phyloP scores from a whole-genome alignment of 1,140 invertebrate species.

The Tetramorium parvispinum region DNA sequence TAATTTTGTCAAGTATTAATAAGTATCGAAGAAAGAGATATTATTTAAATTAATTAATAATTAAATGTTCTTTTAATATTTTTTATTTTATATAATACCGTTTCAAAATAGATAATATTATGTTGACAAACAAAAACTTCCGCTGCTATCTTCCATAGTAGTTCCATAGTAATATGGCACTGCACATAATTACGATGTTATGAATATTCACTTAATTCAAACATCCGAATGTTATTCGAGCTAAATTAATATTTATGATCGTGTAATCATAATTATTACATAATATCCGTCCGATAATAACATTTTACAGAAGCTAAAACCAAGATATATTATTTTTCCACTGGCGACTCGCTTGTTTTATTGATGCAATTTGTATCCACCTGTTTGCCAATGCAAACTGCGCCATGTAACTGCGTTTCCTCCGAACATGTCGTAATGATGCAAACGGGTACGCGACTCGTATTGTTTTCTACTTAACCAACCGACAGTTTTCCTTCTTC shows the following conservation, averaged over 20 bases:
- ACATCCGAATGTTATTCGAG: not conserved
- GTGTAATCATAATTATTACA: not conserved
- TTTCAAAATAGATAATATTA: not conserved
- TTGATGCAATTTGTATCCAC: conserved; percentile 12
- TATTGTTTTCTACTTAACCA: not conserved
- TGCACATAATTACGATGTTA: conserved; percentile 2
- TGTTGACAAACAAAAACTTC: not conserved
- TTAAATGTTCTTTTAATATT: not conserved
- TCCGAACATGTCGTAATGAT: not conserved
- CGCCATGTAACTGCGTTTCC: not conserved
- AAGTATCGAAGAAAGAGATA: not conserved
- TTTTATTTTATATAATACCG: not conserved
- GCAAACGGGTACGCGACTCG: not conserved
- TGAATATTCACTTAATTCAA: conserved; percentile 13
- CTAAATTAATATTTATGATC: conserved; percentile 31
- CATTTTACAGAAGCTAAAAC: not conserved
- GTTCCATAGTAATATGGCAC: not conserved
- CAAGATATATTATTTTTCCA: not conserved
- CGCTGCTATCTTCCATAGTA: not conserved
- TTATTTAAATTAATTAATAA: not conserved
- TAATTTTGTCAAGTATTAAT: not conserved
- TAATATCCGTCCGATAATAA: not conserved
- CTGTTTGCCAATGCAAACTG: not conserved
- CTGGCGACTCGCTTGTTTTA: not conserved
- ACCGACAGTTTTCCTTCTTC: not conserved